Conservation (phyloP, 2,888 invertebrate species). For the Callosobruchus maculatus region DNA sequence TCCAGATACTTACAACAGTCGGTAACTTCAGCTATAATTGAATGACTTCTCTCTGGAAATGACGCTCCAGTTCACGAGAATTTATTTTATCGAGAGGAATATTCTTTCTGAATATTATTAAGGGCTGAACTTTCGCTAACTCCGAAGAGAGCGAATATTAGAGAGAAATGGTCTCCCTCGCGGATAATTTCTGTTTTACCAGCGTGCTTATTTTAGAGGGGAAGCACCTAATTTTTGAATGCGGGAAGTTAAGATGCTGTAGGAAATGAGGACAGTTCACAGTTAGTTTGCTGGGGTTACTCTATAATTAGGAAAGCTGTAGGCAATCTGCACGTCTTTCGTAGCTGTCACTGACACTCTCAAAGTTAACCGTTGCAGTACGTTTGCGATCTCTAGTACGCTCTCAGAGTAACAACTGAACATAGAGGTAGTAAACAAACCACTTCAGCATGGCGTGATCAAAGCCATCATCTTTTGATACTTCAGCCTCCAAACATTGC, state of each 20-base stretch:
- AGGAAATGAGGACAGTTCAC: background rate
- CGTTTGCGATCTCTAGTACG: too few relatives aligned
- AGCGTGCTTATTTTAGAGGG: background rate
- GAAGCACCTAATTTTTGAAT: background rate
- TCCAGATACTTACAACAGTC: background rate
- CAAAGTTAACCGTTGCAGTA: too few relatives aligned
- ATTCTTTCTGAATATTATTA: background rate
- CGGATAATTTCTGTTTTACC: background rate
- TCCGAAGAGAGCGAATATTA: background rate
- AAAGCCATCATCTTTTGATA: too few relatives aligned
- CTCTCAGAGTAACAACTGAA: too few relatives aligned
- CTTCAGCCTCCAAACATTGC: too few relatives aligned
- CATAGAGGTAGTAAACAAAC: too few relatives aligned
- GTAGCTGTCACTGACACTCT: too few relatives aligned
- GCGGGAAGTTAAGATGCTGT: background rate
- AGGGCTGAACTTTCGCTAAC: background rate
- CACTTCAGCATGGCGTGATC: too few relatives aligned
- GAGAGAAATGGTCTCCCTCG: background rate
- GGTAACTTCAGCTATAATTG: background rate
- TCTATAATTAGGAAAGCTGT: too few relatives aligned
- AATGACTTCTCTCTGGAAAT: background rate
- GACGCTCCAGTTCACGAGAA: background rate
- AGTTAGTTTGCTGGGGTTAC: background rate
- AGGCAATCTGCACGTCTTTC: too few relatives aligned
- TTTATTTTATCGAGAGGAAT: background rate